Base-by-base conservation (phyloP, 1,140 invertebrate species). In the Drosophila athabasca region DNA sequence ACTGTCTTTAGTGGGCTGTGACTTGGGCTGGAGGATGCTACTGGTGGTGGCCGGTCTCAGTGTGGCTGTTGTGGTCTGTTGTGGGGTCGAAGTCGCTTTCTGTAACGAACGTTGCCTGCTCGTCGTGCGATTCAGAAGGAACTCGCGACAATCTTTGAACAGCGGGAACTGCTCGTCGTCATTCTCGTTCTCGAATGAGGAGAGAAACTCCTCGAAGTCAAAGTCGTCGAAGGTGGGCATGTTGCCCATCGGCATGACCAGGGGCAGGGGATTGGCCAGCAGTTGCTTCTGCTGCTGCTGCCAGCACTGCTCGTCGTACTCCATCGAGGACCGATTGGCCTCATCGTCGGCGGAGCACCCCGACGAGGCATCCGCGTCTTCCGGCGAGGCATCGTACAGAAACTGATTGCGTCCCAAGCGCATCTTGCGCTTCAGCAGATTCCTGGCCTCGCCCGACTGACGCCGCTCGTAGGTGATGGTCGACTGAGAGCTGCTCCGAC, bases 121-220 rank as follows among this genome's bases (percentile, higher is more conserved):
- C 71, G 90, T 82, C 53, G 89, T 75, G 55, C 90, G 89, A 90
- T 90, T 91, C 76, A 89, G 41, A 5, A 92, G 65, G 72, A 92
- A 90, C 50, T 91, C 89, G 52, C 90, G 88, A 71, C 91, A 92
- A 76, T 91, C 87, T 51, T 91, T 92, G 59, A 92, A 91, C 41
- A 91, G 67, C 26, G 91, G 87, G 81, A 90, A 91, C 77, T 90
- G 78, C 58, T 91, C 89, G 26, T 91, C 89, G 24, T 88, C 91
- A 59, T 93, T 92, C 67, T 93, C 92, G 53, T 91, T 87, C 52
- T 93, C 93, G 74, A 93, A 93, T 62, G 93, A 92, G 52, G 91
- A 92, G 50, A 93, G 92, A 61, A 93, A 84, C 73, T 93, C 93
- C 73, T 94, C 93, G 68, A 93, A 93, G 62, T 92, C 90, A 70